These are phyloP conservation scores for Plecturocebus donacophilus DNA, from an alignment of 2,113 vertebrate genomes.

Conservation along the genomic window DNA sequence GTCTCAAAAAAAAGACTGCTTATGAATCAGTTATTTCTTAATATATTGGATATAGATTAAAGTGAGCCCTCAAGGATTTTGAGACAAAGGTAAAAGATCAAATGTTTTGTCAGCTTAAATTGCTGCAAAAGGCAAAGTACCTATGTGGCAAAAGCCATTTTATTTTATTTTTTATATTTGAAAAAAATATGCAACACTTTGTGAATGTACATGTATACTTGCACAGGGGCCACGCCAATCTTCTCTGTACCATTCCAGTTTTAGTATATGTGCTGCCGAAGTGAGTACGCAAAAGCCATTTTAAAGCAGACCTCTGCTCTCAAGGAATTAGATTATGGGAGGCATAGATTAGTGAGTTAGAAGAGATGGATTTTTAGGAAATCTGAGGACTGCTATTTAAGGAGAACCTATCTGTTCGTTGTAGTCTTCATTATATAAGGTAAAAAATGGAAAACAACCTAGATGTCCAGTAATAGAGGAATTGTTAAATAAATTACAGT, in stretches of 20 bases:
- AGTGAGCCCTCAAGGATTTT: background rate
- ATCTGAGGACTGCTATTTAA: background rate
- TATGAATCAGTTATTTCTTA: background rate
- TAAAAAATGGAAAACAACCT: background rate
- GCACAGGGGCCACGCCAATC: too few species aligned
- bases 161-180: too few species aligned
- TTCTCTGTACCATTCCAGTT: too few species aligned
- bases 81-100: background rate
- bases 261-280: too few species aligned
- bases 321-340: background rate
- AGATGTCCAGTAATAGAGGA: background rate
- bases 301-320: background rate
- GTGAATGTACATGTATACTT: too few species aligned
- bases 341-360: background rate
- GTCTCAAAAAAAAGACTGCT: too few species aligned
- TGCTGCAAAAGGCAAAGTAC: background rate
- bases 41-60: background rate
- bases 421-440: background rate
- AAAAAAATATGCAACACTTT: too few species aligned
- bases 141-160: background rate
- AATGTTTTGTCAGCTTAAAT: background rate
- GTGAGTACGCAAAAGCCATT: background rate
- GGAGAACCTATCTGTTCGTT: background rate
- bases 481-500: constrained; percentile 1
- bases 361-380: background rate